Evolutionary conservation across 2,888 invertebrate genomes (phyloP).

Genomic region (Malthinus flaveolus): DNA sequence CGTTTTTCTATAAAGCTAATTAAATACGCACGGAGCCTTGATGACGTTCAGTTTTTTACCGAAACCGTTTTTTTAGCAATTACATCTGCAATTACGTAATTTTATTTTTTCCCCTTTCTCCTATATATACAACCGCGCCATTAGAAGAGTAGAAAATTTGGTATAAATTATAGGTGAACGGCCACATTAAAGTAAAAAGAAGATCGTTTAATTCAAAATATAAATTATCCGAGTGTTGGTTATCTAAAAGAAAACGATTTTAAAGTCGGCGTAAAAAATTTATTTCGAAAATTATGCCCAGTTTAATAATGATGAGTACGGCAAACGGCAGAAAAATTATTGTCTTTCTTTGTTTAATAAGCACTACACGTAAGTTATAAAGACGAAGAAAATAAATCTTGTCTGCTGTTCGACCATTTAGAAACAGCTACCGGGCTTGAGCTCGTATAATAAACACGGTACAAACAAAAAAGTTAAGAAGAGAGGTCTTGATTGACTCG

Average conservation of each 20-base stretch:
- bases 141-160: too few species aligned
- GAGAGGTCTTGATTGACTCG: conserved; percentile 25
- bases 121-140: too few species aligned
- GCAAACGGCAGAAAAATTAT: background rate
- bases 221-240: conserved; percentile 14
- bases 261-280: conserved; percentile 10
- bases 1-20: too few species aligned
- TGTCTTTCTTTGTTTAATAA: conserved; percentile 12
- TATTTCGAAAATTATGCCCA: conserved; percentile 16
- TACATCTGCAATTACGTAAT: too few species aligned
- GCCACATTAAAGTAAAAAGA: conserved; percentile 20
- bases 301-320: conserved; percentile 11
- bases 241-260: conserved; percentile 7
- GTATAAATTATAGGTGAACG: conserved; percentile 15
- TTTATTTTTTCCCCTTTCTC: too few species aligned
- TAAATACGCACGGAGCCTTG: too few species aligned
- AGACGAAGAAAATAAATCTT: conserved; percentile 19
- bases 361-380: background rate
- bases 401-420: conserved; percentile 24
- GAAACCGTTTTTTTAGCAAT: too few species aligned
- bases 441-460: conserved; percentile 24
- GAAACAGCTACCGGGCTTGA: conserved; percentile 27
- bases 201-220: conserved; percentile 19
- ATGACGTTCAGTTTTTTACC: too few species aligned
- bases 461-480: conserved; percentile 21